Conservation (phyloP, 2,113 vertebrate genomes). For the Solenodon paradoxus region DNA sequence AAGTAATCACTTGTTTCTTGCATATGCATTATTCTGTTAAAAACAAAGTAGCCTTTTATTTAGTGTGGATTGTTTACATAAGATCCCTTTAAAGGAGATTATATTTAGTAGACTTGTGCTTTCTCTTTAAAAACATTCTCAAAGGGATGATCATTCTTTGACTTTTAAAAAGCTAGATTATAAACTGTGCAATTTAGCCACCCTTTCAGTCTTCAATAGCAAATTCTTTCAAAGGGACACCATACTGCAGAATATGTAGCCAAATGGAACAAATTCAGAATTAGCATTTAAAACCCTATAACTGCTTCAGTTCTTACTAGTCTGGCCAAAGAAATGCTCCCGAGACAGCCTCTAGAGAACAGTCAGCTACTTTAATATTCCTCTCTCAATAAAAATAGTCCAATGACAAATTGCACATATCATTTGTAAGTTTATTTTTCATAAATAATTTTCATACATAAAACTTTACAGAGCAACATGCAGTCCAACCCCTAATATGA, state of each 20-base stretch:
- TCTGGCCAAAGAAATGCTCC: neutral
- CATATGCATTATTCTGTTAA: neutral
- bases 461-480: neutral
- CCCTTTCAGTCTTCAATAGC: neutral
- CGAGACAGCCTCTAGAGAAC: neutral
- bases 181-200: neutral
- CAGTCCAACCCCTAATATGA: neutral
- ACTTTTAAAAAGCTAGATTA: neutral
- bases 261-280: constrained; percentile 19
- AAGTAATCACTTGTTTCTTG: neutral
- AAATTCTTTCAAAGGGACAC: neutral
- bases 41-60: neutral
- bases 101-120: neutral
- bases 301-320: neutral
- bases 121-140: neutral
- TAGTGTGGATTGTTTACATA: neutral
- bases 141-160: neutral
- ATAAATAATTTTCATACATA: neutral
- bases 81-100: neutral
- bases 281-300: neutral
- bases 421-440: neutral
- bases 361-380: neutral
- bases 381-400: constrained; percentile 24
- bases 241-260: neutral
- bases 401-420: constrained; percentile 5